phyloP scores from a whole-genome alignment of 2,888 invertebrate genomes.

The Chloroclysta siterata region DNA sequence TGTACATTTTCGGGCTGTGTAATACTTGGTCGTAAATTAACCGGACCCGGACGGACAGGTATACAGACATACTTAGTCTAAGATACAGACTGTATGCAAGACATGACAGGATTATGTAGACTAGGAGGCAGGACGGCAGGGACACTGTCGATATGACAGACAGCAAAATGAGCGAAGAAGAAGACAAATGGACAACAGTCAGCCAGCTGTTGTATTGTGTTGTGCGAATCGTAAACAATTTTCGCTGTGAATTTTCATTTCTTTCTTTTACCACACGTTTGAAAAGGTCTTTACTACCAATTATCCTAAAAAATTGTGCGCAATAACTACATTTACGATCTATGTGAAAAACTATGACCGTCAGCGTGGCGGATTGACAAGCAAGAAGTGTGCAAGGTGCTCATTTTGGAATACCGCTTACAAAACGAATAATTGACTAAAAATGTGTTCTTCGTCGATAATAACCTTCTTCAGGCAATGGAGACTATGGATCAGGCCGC shows the following conservation, averaged over 20 bases:
- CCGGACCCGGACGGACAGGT: too few species aligned
- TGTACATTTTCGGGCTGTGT: too few species aligned
- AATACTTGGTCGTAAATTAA: too few species aligned
- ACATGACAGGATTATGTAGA: too few species aligned
- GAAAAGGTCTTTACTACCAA: background rate
- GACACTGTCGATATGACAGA: too few species aligned
- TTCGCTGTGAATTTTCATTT: background rate
- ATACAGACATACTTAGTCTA: too few species aligned
- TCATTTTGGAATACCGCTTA: conserved; percentile 34
- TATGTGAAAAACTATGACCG: background rate
- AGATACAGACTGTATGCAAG: too few species aligned
- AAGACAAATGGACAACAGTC: too few species aligned
- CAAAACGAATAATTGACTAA: conserved; percentile 33
- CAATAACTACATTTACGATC: background rate
- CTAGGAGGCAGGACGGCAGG: too few species aligned
- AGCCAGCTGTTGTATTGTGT: too few species aligned
- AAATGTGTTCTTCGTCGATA: conserved; percentile 72
- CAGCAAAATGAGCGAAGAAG: too few species aligned
- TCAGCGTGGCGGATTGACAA: background rate
- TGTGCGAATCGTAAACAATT: background rate
- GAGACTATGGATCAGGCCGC: conserved; percentile 96
- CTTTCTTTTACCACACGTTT: background rate
- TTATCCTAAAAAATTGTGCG: background rate
- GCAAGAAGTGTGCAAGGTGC: conserved; percentile 46
- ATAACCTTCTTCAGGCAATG: conserved; percentile 84